Evolutionary conservation across 2,113 vertebrate genomes (phyloP).

Genomic region (Erinaceus europaeus): DNA sequence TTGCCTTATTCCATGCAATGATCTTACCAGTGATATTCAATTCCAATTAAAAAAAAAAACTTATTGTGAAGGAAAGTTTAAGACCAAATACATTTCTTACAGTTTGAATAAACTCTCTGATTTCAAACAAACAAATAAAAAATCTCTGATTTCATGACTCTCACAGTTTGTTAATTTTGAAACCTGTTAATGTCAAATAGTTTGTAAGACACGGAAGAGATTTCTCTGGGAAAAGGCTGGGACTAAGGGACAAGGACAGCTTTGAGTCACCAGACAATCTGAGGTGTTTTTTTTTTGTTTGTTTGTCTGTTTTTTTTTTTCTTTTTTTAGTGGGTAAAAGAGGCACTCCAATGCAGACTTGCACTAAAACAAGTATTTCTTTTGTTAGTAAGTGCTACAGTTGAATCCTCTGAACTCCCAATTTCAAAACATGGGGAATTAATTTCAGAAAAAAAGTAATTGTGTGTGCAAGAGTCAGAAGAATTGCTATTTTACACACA

Average conservation of each 20-base stretch:
- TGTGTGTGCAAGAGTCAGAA: not conserved
- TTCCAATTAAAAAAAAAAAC: no score
- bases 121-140: no score
- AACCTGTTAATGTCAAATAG: constrained; percentile 16
- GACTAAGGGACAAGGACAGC: not conserved
- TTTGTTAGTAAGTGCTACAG: not conserved
- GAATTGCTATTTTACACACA: not conserved
- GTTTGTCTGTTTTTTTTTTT: no score
- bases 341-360: not conserved
- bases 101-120: constrained; percentile 28
- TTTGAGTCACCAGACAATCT: not conserved
- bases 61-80: not conserved
- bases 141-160: not conserved
- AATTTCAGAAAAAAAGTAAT: no score
- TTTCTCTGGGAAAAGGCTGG: not conserved
- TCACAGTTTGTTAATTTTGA: constrained; percentile 32
- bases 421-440: no score
- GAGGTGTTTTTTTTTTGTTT: no score
- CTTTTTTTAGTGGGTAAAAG: not conserved
- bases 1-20: not conserved
- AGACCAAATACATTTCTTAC: not conserved
- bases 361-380: not conserved
- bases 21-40: not conserved
- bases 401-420: constrained; percentile 9
- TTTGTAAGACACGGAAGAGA: no score